phyloP scores from a whole-genome alignment of 1,140 invertebrate species.

The Cydia splendana region DNA sequence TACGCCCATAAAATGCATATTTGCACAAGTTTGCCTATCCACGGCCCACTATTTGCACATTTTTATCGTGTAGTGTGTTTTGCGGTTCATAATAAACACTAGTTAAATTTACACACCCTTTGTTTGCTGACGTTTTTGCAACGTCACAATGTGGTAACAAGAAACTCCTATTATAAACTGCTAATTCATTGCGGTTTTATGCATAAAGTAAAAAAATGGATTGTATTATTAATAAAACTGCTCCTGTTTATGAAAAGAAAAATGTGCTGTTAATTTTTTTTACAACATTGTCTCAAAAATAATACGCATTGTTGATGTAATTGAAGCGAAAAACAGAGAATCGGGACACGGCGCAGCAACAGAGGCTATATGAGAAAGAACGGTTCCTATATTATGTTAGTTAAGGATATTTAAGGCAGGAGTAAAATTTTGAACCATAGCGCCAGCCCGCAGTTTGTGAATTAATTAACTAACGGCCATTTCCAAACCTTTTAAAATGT shows the following conservation, averaged over 20 bases:
- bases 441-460: too few species aligned
- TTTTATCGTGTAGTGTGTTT: not conserved
- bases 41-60: slow-evolving; percentile 10
- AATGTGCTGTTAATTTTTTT: not conserved
- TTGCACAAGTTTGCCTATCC: slow-evolving; percentile 25
- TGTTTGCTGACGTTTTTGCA: slow-evolving; percentile 21
- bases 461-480: too few species aligned
- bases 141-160: not conserved
- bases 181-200: not conserved
- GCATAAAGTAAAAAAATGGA: not conserved
- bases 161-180: not conserved
- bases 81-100: slow-evolving; percentile 24
- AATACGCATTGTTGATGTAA: too few species aligned
- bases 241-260: not conserved
- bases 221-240: not conserved
- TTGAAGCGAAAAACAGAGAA: too few species aligned
- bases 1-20: slow-evolving; percentile 2
- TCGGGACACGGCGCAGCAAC: too few species aligned
- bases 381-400: too few species aligned
- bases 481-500: too few species aligned
- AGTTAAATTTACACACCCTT: slow-evolving; percentile 18
- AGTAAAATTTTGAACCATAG: too few species aligned
- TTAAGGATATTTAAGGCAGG: too few species aligned
- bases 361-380: too few species aligned
- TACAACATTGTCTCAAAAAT: too few species aligned